These are phyloP conservation scores for Sesia apiformis DNA, from an alignment of 2,888 invertebrate genomes.

Conservation along the genomic window DNA sequence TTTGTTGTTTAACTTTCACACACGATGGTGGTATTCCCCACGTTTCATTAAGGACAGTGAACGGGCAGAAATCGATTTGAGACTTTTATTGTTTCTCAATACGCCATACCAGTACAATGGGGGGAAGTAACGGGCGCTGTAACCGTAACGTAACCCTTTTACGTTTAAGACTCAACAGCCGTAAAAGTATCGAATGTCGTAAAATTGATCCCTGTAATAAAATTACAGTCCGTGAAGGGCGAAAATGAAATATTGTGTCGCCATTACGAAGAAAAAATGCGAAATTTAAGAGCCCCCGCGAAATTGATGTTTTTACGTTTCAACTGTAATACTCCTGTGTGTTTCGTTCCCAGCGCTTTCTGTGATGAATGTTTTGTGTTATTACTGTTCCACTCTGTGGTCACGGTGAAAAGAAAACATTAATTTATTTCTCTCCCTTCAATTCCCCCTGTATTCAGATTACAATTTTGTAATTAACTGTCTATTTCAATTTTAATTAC, in stretches of 20 bases:
- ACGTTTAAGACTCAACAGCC: conserved; percentile 52
- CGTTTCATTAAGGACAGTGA: not conserved
- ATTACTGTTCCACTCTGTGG: conserved; percentile 17
- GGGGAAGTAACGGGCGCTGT: conserved; percentile 29
- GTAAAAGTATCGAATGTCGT: conserved; percentile 63
- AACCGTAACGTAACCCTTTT: conserved; percentile 55
- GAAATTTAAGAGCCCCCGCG: conserved; percentile 23
- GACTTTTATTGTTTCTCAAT: conserved; percentile 20
- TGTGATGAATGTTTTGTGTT: conserved; percentile 17
- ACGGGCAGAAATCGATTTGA: not conserved
- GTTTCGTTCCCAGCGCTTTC: conserved; percentile 14
- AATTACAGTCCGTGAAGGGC: conserved; percentile 50
- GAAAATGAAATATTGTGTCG: conserved; percentile 53
- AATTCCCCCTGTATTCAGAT: not conserved
- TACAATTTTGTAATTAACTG: not conserved
- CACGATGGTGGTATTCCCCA: too few relatives aligned
- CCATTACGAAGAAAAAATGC: conserved; percentile 31
- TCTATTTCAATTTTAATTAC: not conserved
- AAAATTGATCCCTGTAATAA: conserved; percentile 61
- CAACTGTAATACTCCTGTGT: conserved; percentile 7
- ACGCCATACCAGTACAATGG: conserved; percentile 36
- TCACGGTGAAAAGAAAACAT: conserved; percentile 15
- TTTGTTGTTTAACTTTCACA: too few relatives aligned
- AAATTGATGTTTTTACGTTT: conserved; percentile 9
- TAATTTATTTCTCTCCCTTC: not conserved